phyloP scores from a whole-genome alignment of 2,797 vertebrate species.

The Chromobotia macracanthus region DNA sequence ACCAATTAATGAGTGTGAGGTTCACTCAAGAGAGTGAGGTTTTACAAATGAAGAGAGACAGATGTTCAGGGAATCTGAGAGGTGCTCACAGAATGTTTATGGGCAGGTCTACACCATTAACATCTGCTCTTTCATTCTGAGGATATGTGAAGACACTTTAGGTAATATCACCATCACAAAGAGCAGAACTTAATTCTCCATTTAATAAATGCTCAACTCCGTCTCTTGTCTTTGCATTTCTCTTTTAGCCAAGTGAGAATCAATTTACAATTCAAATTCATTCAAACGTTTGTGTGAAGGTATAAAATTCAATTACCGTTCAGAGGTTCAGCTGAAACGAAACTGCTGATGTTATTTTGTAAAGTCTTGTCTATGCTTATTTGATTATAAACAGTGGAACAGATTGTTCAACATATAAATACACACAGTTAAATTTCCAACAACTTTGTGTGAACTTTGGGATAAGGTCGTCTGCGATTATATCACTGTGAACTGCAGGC shows the following conservation, averaged over 20 bases:
- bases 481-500: background rate
- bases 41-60: background rate
- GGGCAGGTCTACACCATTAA: conserved; percentile 9
- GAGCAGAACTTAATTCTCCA: background rate
- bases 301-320: conserved; percentile 42
- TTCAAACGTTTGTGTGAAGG: conserved; percentile 32
- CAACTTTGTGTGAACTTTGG: background rate
- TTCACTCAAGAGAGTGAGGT: no score
- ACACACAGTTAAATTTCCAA: conserved; percentile 7
- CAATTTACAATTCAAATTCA: conserved; percentile 45
- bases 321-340: conserved; percentile 19
- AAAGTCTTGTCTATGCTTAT: conserved; percentile 25
- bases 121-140: conserved; percentile 22
- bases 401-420: conserved; percentile 20
- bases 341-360: background rate
- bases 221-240: conserved; percentile 18
- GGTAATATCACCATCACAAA: conserved; percentile 14
- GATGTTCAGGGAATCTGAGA: conserved; percentile 5
- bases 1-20: conserved; percentile 13
- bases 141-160: conserved; percentile 2
- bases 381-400: conserved; percentile 13
- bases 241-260: conserved; percentile 21
- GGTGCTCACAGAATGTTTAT: background rate
- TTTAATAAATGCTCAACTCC: conserved; percentile 4
- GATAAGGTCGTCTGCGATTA: background rate